Conservation (phyloP, 2,888 invertebrate species). For the Anoplius nigerrimus region DNA sequence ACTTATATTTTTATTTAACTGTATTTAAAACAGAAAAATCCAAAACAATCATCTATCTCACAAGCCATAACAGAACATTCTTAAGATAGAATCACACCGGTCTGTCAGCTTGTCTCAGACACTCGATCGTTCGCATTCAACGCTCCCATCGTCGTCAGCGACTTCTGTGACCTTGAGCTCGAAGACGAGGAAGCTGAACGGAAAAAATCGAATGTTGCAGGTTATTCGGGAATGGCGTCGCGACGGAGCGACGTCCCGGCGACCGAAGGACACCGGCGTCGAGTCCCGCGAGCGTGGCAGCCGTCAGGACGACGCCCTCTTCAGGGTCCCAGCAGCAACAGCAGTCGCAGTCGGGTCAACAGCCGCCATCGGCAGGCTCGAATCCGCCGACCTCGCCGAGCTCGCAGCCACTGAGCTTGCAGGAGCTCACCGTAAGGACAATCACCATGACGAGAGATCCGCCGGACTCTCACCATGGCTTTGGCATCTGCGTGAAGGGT, state of each 20-base stretch:
- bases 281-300: slow-evolving; percentile 80
- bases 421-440: slow-evolving; percentile 87
- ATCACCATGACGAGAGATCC: slow-evolving; percentile 91
- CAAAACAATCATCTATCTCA: too few relatives aligned
- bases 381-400: slow-evolving; percentile 76
- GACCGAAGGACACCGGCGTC: slow-evolving; percentile 87
- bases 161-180: too few relatives aligned
- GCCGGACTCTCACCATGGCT: slow-evolving; percentile 88
- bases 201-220: slow-evolving; percentile 56
- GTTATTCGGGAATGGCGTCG: slow-evolving; percentile 72
- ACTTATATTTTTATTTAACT: too few relatives aligned
- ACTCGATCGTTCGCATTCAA: too few relatives aligned
- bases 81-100: too few relatives aligned
- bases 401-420: slow-evolving; percentile 79
- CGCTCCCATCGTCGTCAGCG: too few relatives aligned
- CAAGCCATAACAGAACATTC: too few relatives aligned
- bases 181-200: not conserved
- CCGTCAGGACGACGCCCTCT: slow-evolving; percentile 61
- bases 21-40: too few relatives aligned
- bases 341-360: slow-evolving; percentile 35
- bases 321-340: slow-evolving; percentile 47
- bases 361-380: slow-evolving; percentile 48
- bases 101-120: too few relatives aligned
- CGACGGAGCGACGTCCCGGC: slow-evolving; percentile 74
- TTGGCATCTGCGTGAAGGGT: slow-evolving; percentile 94